A percentile compares a stretch with the other conserved stretches of the same genome.
Evolutionary conservation across 2,113 vertebrate genomes (phyloP).

Genomic region (human): GRCh38 chr2:153136501-153137000

Average conservation of each 20-base stretch:
- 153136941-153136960: background rate
- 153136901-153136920: background rate
- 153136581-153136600: constrained; percentile 25
- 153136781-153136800: background rate
- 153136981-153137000: background rate
- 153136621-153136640: constrained; percentile 27
- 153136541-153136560: background rate
- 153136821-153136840: background rate
- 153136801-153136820: constrained; percentile 17
- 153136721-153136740: constrained; percentile 6
- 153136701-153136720: constrained; percentile 1
- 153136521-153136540: background rate
- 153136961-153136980: background rate
- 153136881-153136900: background rate
- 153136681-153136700: constrained; percentile 14
- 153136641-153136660: constrained; percentile 52
- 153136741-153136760: constrained; percentile 42
- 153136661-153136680: constrained; percentile 21
- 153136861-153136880: background rate
- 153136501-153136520: background rate
- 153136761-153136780: constrained; percentile 51
- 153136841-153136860: background rate
- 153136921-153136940: background rate
- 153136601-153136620: constrained; percentile 25
- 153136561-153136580: background rate